Evolutionary conservation across 2,888 invertebrate species (phyloP), one percentile per base, ranked within the genome.

Genomic region (Pheosia gnoma): DNA sequence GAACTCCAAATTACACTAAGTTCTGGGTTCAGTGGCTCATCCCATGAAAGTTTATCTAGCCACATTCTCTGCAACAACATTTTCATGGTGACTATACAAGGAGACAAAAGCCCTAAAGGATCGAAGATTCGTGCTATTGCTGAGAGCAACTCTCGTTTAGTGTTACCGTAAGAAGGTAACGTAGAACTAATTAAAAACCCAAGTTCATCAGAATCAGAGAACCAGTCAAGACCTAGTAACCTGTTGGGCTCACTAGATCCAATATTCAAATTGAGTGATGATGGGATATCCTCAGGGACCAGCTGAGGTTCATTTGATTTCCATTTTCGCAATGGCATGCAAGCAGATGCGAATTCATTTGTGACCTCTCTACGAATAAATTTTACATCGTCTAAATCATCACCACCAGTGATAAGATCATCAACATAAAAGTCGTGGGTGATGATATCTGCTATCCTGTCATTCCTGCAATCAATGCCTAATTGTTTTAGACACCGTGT

Each of bases 351-450:
- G 0, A 78, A 58, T 5, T 51, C 63, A 6, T 55, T 25, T 6
- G 72, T 74, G 0, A 74, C 60, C 7, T 60, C 13, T 0, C 54
- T 6, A 36, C 65, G 70, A 0, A 75, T 56, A 0, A 58, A 8
- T 5, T 13, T 13, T 1, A 66, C 59, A 8, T 68, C 63, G 10
- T 61, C 13, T 25, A 70, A 38, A 38, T 62, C 25, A 36, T 70
- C 62, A 8, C 58, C 47, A 59, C 63, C 66, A 5, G 61, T 62
- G 7, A 74, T 37, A 7, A 71, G 57, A 55, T 76, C 72, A 57
- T 76, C 74, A 1, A 77, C 72, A 59, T 77, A 78, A 55, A 73
- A 70, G 47, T 80, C 75, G 37, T 75, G 68, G 0, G 59, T 51
- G 13, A 73, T 75, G 5, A 67, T 57, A 25, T 71, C 61, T 6